Conservation (phyloP, 23 tunicate genomes). For the Trididemnum miniatum region DNA sequence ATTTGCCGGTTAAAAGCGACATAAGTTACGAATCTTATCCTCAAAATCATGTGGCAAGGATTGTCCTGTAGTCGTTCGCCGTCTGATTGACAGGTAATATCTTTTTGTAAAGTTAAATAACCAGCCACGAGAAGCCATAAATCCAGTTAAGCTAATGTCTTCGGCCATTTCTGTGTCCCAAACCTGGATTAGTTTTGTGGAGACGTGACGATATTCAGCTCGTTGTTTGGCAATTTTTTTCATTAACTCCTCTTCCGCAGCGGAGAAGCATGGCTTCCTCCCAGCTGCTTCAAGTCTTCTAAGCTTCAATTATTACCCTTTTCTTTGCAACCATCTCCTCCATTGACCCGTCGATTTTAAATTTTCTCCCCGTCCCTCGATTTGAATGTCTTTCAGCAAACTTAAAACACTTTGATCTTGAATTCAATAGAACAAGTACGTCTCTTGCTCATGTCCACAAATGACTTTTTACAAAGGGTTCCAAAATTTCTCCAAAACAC, state of each 20-base stretch:
- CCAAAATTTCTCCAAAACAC: too few species aligned
- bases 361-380: conserved; percentile 58
- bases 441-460: conserved; percentile 42
- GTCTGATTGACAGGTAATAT: conserved; percentile 30
- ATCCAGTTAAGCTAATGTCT: conserved; percentile 21
- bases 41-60: conserved; percentile 9
- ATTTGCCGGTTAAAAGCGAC: not conserved
- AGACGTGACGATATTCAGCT: conserved; percentile 49
- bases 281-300: conserved; percentile 15
- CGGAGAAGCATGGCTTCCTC: too few species aligned
- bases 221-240: conserved; percentile 46
- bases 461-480: too few species aligned
- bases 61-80: conserved; percentile 42
- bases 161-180: conserved; percentile 47
- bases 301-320: conserved; percentile 24
- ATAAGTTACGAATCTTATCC: not conserved
- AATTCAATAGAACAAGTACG: conserved; percentile 53
- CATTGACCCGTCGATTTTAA: too few species aligned
- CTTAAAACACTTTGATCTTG: conserved; percentile 49
- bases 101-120: conserved; percentile 10
- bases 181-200: conserved; percentile 39
- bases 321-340: conserved; percentile 42
- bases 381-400: conserved; percentile 62
- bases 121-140: conserved; percentile 48
- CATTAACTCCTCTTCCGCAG: too few species aligned